Evolutionary conservation across 2,888 invertebrate genomes (phyloP), one percentile per base, ranked within the genome.

Genomic region (Sipha maydis): DNA sequence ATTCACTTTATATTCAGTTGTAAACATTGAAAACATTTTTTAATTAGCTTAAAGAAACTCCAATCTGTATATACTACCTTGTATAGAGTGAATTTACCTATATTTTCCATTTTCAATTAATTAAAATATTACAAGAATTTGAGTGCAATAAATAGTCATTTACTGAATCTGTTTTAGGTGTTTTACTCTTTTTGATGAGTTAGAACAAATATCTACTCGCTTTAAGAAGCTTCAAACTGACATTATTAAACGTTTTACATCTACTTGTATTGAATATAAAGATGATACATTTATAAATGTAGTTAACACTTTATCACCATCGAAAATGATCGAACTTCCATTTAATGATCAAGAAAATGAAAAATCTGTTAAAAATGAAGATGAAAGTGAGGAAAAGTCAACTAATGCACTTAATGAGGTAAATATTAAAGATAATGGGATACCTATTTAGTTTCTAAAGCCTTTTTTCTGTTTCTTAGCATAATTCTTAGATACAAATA

Each of bases 141-240:
- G 7, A 41, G 41, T 41, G 34, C 2, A 34, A 34, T 34, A 34
- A 48, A 11, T 48, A 48, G 3, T 14, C 34, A 14, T 48, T 48
- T 14, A 48, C 14, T 48, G 48, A 48, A 11, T 14, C 48, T 69
- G 4, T 61, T 85, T 54, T 76, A 90, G 90, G 54, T 90, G 90
- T 85, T 90, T 89, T 82, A 86, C 89, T 25, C 84, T 90, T 38
- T 90, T 90, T 78, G 89, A 89, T 84, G 90, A 90, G 48, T 54
- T 90, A 19, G 89, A 90, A 67, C 85, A 85, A n/a, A 85, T 85
- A 67, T 84, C 84, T 31, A 48, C 41, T 67, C 84, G 85, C 28
- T 84, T 75, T 11, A 85, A 73, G 69, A 89, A 80, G 54, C 80
- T 89, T 71, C 89, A 85, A 56, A 28, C 80, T 61, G 83, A 84